Conservation (phyloP, 2,113 vertebrate genomes). For the Piprites chloris region DNA sequence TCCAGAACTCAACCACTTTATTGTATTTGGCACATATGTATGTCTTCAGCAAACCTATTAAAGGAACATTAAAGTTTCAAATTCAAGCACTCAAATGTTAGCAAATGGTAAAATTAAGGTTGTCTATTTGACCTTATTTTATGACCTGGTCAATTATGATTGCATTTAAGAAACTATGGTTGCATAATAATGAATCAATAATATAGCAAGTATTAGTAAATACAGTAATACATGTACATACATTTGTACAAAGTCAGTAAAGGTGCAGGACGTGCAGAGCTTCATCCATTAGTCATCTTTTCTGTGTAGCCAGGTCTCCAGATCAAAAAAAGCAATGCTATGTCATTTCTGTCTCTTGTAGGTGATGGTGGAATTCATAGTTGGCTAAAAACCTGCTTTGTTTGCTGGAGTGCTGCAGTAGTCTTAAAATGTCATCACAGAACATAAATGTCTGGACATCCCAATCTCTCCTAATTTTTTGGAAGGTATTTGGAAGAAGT, state of each 20-base stretch:
- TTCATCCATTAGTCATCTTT: background rate
- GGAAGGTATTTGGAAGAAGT: background rate
- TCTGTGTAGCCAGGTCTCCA: background rate
- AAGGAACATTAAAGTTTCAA: background rate
- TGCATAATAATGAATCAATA: background rate
- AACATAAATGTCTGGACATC: background rate
- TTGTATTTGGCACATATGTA: background rate
- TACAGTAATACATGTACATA: background rate
- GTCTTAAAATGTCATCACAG: background rate
- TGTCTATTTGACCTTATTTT: background rate
- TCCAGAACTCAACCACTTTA: background rate
- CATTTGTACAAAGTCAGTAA: background rate
- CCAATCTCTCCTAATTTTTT: background rate
- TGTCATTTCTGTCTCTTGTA: background rate
- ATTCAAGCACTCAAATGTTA: background rate
- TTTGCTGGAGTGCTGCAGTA: background rate
- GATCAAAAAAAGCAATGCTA: background rate
- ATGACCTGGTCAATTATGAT: background rate
- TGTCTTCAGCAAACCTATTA: background rate
- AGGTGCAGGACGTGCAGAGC: background rate
- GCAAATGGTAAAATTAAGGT: background rate
- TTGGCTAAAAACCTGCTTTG: background rate
- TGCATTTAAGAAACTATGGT: background rate
- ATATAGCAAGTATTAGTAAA: background rate
- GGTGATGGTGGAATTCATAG: background rate